phyloP scores from a whole-genome alignment of 2,113 vertebrate genomes.

The Coregonus clupeaformis region DNA sequence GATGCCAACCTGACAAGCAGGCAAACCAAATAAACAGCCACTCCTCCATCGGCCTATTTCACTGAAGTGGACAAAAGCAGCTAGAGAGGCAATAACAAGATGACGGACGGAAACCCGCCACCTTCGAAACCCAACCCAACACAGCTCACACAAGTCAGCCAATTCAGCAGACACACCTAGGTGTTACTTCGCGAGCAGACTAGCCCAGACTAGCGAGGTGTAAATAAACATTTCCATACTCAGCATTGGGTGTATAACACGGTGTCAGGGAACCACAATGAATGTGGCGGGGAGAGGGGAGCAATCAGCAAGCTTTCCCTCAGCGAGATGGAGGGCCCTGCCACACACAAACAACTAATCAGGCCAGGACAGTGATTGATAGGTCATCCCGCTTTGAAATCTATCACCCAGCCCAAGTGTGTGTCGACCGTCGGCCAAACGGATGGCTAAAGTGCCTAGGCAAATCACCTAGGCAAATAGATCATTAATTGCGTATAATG shows the following conservation, averaged over 20 bases:
- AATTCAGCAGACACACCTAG: conserved; percentile 53
- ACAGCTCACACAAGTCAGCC: conserved; percentile 29
- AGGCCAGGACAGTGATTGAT: conserved; percentile 84
- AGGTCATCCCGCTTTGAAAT: conserved; percentile 81
- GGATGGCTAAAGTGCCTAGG: conserved; percentile 76
- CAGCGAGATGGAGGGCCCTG: conserved; percentile 85
- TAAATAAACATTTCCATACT: conserved; percentile 75
- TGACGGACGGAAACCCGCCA: conserved; percentile 34
- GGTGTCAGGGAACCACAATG: conserved; percentile 78
- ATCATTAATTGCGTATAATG: conserved; percentile 88
- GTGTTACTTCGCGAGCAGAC: conserved; percentile 65
- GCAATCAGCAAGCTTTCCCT: conserved; percentile 88
- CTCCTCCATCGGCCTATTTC: conserved; percentile 53
- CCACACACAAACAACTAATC: conserved; percentile 93
- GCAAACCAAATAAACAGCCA: conserved; percentile 43
- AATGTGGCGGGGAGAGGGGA: conserved; percentile 76
- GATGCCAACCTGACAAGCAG: conserved; percentile 51
- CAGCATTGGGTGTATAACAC: conserved; percentile 76
- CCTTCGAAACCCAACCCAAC: conserved; percentile 16
- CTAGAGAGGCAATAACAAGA: conserved; percentile 48
- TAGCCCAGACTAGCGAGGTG: conserved; percentile 65
- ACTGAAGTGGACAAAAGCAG: conserved; percentile 59
- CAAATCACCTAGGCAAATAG: conserved; percentile 83
- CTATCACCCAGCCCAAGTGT: conserved; percentile 83
- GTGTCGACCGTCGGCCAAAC: conserved; percentile 64